Conservation (phyloP, 2,113 vertebrate species). For the Chionodraco myersi region DNA sequence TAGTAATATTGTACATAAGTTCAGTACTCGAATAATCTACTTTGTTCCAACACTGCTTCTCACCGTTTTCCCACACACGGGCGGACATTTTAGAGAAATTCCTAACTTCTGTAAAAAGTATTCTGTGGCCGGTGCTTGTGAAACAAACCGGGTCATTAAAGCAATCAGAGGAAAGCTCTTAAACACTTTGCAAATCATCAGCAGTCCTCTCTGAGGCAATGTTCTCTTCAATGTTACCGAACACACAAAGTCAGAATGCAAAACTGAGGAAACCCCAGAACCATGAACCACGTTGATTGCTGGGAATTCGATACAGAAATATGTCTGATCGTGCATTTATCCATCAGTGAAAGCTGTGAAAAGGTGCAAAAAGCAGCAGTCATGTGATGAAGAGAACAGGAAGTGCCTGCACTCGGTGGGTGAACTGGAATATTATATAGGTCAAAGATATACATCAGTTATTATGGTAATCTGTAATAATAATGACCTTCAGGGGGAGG, state of each 20-base stretch:
- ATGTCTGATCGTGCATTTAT: background rate
- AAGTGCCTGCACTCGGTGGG: slow-evolving; percentile 3
- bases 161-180: no score
- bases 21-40: no score
- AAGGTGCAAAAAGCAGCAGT: background rate
- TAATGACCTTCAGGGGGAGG: background rate
- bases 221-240: background rate
- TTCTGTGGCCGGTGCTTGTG: background rate
- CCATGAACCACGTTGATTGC: slow-evolving; percentile 18
- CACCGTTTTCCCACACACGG: background rate
- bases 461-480: background rate
- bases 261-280: slow-evolving; percentile 59
- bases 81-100: slow-evolving; percentile 40
- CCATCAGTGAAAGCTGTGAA: background rate
- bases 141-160: slow-evolving; percentile 19
- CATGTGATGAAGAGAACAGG: slow-evolving; percentile 33
- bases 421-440: slow-evolving; percentile 30
- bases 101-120: slow-evolving; percentile 45
- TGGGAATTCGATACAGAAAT: background rate
- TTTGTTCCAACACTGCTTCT: background rate
- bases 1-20: no score
- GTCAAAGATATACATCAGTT: background rate
- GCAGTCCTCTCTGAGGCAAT: slow-evolving; percentile 69
- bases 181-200: slow-evolving; percentile 9
- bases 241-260: slow-evolving; percentile 11